phyloP scores from a whole-genome alignment of 92 coral and sea anemone species.

The Palythoa heliodiscus region DNA sequence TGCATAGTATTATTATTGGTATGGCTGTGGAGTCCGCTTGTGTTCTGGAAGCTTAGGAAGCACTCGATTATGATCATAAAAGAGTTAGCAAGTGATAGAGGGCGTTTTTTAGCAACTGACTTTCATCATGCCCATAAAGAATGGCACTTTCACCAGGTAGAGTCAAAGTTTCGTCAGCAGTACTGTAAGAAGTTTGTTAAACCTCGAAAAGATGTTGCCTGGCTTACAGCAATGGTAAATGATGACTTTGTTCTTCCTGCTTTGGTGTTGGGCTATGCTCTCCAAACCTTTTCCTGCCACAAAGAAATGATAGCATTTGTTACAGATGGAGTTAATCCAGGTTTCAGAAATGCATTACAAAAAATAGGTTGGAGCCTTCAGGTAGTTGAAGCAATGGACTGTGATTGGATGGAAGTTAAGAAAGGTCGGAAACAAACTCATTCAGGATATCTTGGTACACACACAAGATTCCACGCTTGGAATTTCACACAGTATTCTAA shows the following conservation, averaged over 20 bases:
- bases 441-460: constrained; percentile 78
- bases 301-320: constrained; percentile 83
- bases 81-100: constrained; percentile 42
- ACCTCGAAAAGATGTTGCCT: constrained; percentile 58
- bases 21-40: constrained; percentile 51
- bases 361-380: constrained; percentile 78
- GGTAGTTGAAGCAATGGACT: constrained; percentile 79
- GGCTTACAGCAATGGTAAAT: constrained; percentile 80
- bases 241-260: constrained; percentile 77
- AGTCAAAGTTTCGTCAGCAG: constrained; percentile 57
- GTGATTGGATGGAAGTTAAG: constrained; percentile 83
- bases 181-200: constrained; percentile 56
- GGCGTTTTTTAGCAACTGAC: constrained; percentile 57
- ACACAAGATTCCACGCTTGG: constrained; percentile 94
- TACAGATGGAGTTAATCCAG: constrained; percentile 63
- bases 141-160: constrained; percentile 69
- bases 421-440: constrained; percentile 47
- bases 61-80: constrained; percentile 50
- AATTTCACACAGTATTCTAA: constrained; percentile 77
- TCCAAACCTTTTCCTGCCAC: constrained; percentile 70
- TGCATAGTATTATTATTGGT: neutral
- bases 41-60: constrained; percentile 37
- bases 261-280: constrained; percentile 66
- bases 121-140: constrained; percentile 62
- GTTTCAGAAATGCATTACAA: constrained; percentile 65